Base-by-base conservation (phyloP, 2,113 vertebrate species). In the Grammomys dolichurus region DNA sequence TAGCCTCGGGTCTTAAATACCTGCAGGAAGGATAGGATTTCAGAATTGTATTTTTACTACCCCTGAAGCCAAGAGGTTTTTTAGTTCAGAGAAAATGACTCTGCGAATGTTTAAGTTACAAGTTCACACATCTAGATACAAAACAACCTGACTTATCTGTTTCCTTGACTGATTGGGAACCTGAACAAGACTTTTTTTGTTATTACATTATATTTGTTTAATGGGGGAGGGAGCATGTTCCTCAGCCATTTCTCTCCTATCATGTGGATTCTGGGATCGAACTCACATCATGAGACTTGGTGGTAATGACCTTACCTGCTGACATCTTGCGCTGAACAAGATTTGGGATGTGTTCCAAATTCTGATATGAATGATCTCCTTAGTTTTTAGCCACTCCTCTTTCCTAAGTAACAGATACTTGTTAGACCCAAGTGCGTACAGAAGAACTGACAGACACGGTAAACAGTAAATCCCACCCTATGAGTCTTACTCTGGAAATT, bases 401-500 rank as follows among this genome's bases (percentile, higher is more conserved):
- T 93, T 43, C 36, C 24, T 48, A 63, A 72, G 60, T 90, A 70
- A 56, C 54, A 70, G 78, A 54, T 70, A 40, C 16, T 65, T 85
- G 13, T 43, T 92, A 89, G 9, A 60, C 67, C 54, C 56, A 84
- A 70, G 28, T 65, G 63, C 31, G 2, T 63, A 76, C 12, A 94
- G 31, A 70, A 51, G 84, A 20, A 84, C n/a, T 75, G 51, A 22
- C 6, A 87, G 58, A 33, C 40, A 31, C 24, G 36, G 19, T 46
- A 56, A 19, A 81, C 91, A 56, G 91, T 75, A 93, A 51, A 86
- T 14, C 51, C 51, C 16, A 76, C 56, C 46, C n/a, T 7, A n/a
- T 65, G 14, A 26, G 84, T 81, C 80, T 89, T 90, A 36, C 73
- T 94, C 89, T 96, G 95, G 86, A 97, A 97, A 90, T 94, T 36